Percentiles rank a stretch among this genome's conserved stretches.
These are phyloP conservation scores for Zaprionus nigranus DNA, from an alignment of 1,140 invertebrate species.

Conservation along the genomic window DNA sequence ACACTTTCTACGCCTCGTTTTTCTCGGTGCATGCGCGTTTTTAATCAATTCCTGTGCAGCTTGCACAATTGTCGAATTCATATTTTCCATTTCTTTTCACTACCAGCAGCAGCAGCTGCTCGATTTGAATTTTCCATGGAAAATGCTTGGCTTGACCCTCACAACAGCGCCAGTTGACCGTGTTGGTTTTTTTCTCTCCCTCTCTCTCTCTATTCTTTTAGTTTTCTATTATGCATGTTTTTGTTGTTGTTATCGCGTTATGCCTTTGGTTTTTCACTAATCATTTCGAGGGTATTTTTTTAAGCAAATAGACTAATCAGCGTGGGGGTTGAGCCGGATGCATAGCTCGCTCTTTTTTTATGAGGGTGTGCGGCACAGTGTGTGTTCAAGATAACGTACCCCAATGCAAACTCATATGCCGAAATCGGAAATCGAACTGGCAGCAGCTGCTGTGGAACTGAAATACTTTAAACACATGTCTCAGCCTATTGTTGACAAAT, in stretches of 20 bases:
- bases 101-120: conserved; percentile 63
- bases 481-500: conserved; percentile 72
- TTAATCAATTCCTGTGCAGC: conserved; percentile 50
- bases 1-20: background rate
- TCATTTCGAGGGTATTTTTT: conserved; percentile 57
- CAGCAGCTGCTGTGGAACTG: conserved; percentile 3
- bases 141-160: conserved; percentile 65
- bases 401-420: conserved; percentile 6
- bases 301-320: conserved; percentile 77
- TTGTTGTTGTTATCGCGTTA: conserved; percentile 55
- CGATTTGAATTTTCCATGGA: conserved; percentile 60
- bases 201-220: conserved; percentile 22
- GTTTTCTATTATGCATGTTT: conserved; percentile 25
- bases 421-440: background rate
- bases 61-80: conserved; percentile 44
- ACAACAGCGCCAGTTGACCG: conserved; percentile 59
- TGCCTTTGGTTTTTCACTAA: conserved; percentile 42
- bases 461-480: conserved; percentile 4
- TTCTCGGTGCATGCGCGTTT: conserved; percentile 36
- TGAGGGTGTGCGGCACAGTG: conserved; percentile 51
- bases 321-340: conserved; percentile 71
- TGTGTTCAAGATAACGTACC: conserved; percentile 12
- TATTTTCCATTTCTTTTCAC: conserved; percentile 39
- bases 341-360: conserved; percentile 62
- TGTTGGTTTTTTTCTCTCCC: conserved; percentile 58